Evolutionary conservation across 2,113 vertebrate genomes (phyloP).

Genomic region (Sitta europaea): DNA sequence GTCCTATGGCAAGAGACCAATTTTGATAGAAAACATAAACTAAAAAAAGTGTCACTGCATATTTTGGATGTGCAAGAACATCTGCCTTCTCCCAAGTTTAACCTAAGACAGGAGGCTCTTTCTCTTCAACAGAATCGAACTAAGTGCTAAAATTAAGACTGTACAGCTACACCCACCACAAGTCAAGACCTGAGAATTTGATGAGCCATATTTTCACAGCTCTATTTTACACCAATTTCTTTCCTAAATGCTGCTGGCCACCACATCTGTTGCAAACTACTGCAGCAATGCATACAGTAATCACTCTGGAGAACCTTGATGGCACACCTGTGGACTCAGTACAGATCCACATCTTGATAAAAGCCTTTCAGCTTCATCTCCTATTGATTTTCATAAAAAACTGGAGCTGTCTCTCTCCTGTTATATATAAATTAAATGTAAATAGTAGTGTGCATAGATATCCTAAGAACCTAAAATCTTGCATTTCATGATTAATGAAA

Average conservation of each 20-base stretch:
- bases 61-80: background rate
- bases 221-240: background rate
- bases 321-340: background rate
- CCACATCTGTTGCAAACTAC: background rate
- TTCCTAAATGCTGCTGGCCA: background rate
- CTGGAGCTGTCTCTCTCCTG: background rate
- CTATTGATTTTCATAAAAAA: background rate
- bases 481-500: background rate
- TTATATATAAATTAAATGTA: background rate
- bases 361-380: background rate
- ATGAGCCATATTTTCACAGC: background rate
- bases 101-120: background rate
- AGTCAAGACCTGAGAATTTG: background rate
- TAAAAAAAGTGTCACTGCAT: background rate
- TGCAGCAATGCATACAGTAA: background rate
- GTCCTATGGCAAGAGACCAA: background rate
- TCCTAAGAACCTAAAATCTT: background rate
- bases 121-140: background rate
- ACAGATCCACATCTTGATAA: background rate
- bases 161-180: background rate
- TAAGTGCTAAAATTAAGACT: background rate
- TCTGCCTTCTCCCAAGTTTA: background rate
- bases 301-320: background rate
- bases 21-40: background rate
- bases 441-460: background rate